phyloP scores from a whole-genome alignment of 2,888 invertebrate genomes.

The Cryptocheilus praepositus region DNA sequence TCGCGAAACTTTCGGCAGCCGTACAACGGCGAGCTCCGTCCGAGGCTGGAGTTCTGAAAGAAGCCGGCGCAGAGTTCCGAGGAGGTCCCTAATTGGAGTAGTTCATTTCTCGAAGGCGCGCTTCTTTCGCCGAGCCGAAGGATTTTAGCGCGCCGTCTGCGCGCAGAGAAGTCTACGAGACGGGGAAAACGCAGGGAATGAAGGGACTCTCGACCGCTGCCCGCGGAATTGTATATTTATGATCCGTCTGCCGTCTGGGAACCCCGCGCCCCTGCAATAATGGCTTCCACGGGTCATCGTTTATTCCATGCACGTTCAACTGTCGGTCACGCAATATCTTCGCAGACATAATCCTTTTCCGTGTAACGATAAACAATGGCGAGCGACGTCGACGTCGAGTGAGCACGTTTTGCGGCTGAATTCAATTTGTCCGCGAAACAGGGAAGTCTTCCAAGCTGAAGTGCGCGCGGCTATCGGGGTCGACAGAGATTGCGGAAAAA shows the following conservation, averaged over 20 bases:
- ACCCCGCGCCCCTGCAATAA: not conserved
- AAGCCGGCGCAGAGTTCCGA: not conserved
- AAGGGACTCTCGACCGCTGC: too few species aligned
- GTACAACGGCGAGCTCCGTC: too few species aligned
- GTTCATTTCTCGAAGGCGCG: not conserved
- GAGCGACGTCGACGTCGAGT: not conserved
- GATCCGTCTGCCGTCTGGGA: constrained; percentile 1
- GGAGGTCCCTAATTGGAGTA: not conserved
- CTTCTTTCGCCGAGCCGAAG: too few species aligned
- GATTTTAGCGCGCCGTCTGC: not conserved
- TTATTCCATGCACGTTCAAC: constrained; percentile 30
- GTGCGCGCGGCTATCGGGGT: too few species aligned
- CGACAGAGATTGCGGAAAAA: too few species aligned
- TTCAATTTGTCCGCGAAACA: constrained; percentile 7
- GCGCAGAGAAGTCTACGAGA: too few species aligned
- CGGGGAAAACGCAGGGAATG: too few species aligned
- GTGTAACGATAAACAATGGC: constrained; percentile 3
- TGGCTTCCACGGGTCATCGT: constrained; percentile 14
- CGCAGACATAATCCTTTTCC: not conserved
- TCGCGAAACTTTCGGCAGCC: too few species aligned
- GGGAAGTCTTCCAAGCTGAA: too few species aligned
- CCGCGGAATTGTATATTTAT: constrained; percentile 30
- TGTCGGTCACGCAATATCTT: constrained; percentile 23
- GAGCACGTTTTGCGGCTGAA: not conserved
- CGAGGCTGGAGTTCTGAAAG: too few species aligned